Base-by-base conservation (phyloP, 2,113 vertebrate genomes). In the Colinus virginianus region DNA sequence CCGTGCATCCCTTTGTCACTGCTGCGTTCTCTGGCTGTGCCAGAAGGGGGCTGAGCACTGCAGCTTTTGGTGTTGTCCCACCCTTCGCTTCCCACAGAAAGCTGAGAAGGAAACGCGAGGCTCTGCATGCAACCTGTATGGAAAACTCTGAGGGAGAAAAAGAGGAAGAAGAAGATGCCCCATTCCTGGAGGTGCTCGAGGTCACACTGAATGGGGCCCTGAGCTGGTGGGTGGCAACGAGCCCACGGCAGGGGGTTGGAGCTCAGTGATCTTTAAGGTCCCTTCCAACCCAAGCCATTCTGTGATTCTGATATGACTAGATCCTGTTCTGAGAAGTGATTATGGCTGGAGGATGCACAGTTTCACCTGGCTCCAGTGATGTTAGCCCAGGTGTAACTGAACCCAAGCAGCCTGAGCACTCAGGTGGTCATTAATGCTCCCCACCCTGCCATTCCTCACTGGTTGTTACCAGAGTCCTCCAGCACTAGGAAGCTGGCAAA, bases 1-100 rank as follows among this genome's bases (percentile, higher is more conserved):
- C 56, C 1, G 6, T 6, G 38, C 77, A 49, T 68, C 70, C 46
- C 78, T 94, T 95, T 93, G 90, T 90, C 59, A 8, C 48, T 28
- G 82, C 84, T 94, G 95, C 91, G 78, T 45, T 84, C 87, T 72
- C 76, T 10, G 64, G 48, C 76, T 61, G 0, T 34, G 77, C 90
- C 94, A 95, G 87, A 48, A 95, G 94, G 92, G 93, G 93, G 87
- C 90, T 85, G 9, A 96, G 38, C 40, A 12, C 19, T 11, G 42
- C 70, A 42, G 45, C 43, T 77, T 46, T 26, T 19, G 26, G 42
- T 77, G 55, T 34, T 77, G 71, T 90, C 59, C 74, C 61, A 3
- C 23, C 26, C 43, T 84, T 34, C 8, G 0, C 15, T 56, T 51
- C 53, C 5, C 9, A 9, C 23, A 36, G 25, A 56, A 69, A 87